phyloP scores from a whole-genome alignment of 2,113 vertebrate species.

The Conger conger region DNA sequence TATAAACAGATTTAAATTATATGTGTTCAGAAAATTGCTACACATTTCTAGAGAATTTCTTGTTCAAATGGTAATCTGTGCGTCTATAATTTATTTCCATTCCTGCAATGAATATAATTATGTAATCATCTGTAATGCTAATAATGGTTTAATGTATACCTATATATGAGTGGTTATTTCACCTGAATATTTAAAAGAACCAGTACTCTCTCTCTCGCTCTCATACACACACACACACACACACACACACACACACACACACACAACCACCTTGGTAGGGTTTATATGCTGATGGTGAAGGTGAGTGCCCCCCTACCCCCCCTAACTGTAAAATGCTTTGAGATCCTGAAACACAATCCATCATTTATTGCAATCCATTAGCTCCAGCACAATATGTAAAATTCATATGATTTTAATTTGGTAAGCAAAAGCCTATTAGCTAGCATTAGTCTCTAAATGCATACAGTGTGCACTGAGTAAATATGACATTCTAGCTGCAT shows the following conservation, averaged over 20 bases:
- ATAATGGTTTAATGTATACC: not conserved
- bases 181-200: conserved; percentile 26
- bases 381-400: not conserved
- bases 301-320: not conserved
- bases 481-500: not conserved
- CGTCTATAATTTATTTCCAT: not conserved
- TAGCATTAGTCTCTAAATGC: not conserved
- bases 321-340: not conserved
- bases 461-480: not conserved
- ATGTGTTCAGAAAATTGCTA: not conserved
- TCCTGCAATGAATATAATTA: not conserved
- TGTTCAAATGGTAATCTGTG: not conserved
- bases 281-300: not conserved
- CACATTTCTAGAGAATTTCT: not conserved
- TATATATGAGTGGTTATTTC: not conserved
- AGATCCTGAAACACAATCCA: not conserved
- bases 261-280: too few species aligned
- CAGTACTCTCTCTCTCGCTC: conserved; percentile 38
- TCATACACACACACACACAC: conserved; percentile 48
- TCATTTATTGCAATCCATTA: not conserved
- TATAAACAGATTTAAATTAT: not conserved
- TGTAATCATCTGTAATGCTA: conserved; percentile 44
- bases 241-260: conserved; percentile 44
- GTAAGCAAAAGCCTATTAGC: not conserved
- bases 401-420: not conserved